Conservation (phyloP, 2,113 vertebrate species). For the Lophotis ruficrista region DNA sequence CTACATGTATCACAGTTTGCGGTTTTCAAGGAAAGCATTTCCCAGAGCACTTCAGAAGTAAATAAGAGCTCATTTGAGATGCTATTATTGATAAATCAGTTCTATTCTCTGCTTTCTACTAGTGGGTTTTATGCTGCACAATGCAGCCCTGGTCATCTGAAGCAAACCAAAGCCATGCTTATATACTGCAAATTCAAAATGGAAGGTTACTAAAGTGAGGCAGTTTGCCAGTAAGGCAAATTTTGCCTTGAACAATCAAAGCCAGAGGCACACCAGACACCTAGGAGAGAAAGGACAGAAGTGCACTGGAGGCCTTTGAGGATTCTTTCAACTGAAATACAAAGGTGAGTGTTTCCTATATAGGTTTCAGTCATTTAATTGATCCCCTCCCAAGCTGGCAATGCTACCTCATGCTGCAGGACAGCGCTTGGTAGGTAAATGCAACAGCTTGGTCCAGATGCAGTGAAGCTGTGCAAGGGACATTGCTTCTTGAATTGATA, state of each 20-base stretch:
- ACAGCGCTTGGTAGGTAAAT: neutral
- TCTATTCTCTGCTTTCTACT: neutral
- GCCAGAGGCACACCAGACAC: neutral
- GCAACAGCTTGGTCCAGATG: neutral
- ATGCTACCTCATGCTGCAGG: neutral
- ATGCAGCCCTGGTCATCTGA: neutral
- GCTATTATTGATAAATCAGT: neutral
- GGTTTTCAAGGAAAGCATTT: conserved; percentile 5
- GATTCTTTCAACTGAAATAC: neutral
- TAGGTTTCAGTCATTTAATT: neutral
- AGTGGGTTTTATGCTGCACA: neutral
- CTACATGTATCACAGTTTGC: neutral
- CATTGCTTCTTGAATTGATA: neutral
- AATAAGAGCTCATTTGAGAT: neutral
- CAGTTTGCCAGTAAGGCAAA: neutral
- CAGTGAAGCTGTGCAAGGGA: neutral
- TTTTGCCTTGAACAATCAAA: neutral
- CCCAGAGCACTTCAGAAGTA: neutral
- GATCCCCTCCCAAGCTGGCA: neutral
- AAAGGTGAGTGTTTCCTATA: neutral
- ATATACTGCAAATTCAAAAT: neutral
- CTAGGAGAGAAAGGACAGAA: neutral
- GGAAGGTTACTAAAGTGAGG: neutral
- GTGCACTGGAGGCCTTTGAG: neutral
- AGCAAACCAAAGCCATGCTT: neutral